Base-by-base conservation (phyloP, 2,113 vertebrate species). In the Cervus canadensis region DNA sequence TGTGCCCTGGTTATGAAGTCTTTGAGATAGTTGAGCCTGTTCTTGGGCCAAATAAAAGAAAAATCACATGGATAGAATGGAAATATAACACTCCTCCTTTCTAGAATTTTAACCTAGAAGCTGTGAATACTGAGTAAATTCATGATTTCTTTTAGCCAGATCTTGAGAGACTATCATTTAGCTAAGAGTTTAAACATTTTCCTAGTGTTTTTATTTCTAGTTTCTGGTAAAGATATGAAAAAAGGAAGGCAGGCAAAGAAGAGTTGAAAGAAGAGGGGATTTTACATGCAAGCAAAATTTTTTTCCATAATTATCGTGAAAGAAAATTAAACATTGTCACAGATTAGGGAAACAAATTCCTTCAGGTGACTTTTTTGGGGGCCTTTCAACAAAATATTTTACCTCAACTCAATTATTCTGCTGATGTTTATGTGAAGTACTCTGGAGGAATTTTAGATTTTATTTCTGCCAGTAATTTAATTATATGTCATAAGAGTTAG, bases 401-500 rank as follows among this genome's bases (percentile, higher is more conserved):
- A 85, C 33, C 40, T 97, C 84, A 96, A 30, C 81, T 93, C 87
- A 97, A 92, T 95, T 98, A 96, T 88, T 98, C 64, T 97, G 56
- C 64, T 98, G 74, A 95, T 98, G 81, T 98, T 98, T 98, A 90
- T 98, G 50, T 97, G 88, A 88, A 97, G 82, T 81, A 84, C 36
- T 89, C 50, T 33, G 96, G 96, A 98, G 82, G 95, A 98, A 98
- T 98, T 98, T 98, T 97, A 97, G 82, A 95, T 97, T 97, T 98
- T 98, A 96, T 98, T 98, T 98, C 97, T 97, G 94, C 96, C 96
- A 97, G 98, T 98, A 98, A 98, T 98, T 98, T 98, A 98, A 98
- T 98, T 98, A 97, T 94, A 97, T 96, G 96, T 97, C 96, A 89
- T 97, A 98, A 98, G 83, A 96, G 79, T n/a, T 7, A 86, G 96